phyloP scores from a whole-genome alignment of 2,113 vertebrate species.

The Petroica traversi region DNA sequence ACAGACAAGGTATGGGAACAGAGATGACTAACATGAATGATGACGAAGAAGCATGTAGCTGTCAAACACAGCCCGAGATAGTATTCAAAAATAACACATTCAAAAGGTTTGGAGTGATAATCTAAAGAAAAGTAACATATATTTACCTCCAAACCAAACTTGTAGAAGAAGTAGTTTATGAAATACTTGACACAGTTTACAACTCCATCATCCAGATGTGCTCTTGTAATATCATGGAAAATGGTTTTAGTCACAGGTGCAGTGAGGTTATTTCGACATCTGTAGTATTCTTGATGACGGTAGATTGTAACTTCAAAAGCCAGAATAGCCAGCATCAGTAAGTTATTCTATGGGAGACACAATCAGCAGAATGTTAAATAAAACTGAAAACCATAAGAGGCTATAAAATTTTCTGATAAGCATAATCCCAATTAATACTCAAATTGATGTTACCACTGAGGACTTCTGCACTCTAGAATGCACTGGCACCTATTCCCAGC shows the following conservation, averaged over 20 bases:
- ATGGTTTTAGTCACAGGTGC: conserved; percentile 89
- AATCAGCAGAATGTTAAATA: neutral
- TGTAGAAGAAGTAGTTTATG: conserved; percentile 98
- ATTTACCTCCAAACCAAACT: conserved; percentile 95
- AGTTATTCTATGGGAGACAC: conserved; percentile 81
- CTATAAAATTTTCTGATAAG: neutral
- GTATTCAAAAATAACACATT: neutral
- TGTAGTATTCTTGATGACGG: conserved; percentile 91
- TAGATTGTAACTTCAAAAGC: conserved; percentile 96
- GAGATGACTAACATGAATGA: neutral
- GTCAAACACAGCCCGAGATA: neutral
- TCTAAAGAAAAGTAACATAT: neutral
- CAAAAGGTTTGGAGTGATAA: neutral
- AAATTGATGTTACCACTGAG: neutral
- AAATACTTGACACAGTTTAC: conserved; percentile 94
- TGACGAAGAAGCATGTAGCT: neutral
- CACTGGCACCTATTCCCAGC: neutral
- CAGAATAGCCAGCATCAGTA: conserved; percentile 91
- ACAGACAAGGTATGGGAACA: neutral
- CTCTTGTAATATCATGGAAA: conserved; percentile 93
- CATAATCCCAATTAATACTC: neutral
- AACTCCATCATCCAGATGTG: conserved; percentile 91
- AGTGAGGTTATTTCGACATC: conserved; percentile 88
- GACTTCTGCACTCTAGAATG: neutral
- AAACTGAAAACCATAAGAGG: neutral